Evolutionary conservation across 2,888 invertebrate species (phyloP).

Genomic region (Mimas tiliae): DNA sequence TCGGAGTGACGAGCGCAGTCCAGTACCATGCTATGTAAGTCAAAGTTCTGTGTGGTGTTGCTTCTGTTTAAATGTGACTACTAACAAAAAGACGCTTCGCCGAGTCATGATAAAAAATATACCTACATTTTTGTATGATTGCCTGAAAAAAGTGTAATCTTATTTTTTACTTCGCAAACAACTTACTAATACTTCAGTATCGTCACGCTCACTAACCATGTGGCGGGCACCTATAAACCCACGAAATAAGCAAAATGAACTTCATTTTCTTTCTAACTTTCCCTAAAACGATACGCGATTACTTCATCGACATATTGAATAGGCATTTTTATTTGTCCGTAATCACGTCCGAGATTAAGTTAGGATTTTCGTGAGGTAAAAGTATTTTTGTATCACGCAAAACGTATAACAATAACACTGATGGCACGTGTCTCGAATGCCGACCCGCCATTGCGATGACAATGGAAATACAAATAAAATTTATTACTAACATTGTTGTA

Average conservation of each 20-base stretch:
- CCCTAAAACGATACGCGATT: constrained; percentile 22
- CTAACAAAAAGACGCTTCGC: too few species aligned
- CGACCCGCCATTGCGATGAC: neutral
- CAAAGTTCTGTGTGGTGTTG: too few species aligned
- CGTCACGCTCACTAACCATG: neutral
- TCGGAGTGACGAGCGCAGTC: too few species aligned
- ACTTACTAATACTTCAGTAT: neutral
- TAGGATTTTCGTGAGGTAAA: constrained; percentile 24
- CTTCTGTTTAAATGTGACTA: too few species aligned
- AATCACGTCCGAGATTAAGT: constrained; percentile 26
- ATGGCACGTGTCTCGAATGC: constrained; percentile 6
- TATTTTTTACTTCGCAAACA: neutral
- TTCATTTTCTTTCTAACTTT: neutral
- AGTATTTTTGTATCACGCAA: constrained; percentile 10
- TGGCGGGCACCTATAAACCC: neutral
- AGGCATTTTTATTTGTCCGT: constrained; percentile 21
- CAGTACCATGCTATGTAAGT: neutral
- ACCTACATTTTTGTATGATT: too few species aligned
- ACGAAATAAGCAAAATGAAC: neutral
- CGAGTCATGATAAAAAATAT: too few species aligned
- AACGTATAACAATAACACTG: constrained; percentile 21
- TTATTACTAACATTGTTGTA: constrained; percentile 7
- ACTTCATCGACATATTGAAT: constrained; percentile 19
- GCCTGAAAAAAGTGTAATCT: neutral
- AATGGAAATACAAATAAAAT: constrained; percentile 14